Percentiles rank a stretch among this genome's conserved stretches.
phyloP scores from a whole-genome alignment of 2,113 vertebrate genomes.

The Ailuropoda melanoleuca region DNA sequence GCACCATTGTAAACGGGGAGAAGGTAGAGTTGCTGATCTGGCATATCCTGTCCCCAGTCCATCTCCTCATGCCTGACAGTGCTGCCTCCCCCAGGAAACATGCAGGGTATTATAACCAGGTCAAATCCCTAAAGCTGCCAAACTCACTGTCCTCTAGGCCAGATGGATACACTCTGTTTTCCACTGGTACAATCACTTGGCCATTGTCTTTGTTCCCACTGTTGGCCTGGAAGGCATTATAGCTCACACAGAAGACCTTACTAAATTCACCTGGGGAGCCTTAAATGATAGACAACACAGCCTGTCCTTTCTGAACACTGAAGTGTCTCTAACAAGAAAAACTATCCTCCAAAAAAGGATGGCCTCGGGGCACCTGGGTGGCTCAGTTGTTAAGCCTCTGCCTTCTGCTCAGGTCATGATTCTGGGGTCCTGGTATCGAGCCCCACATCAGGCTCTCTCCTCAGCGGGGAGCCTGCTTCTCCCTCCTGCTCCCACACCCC shows the following conservation, averaged over 20 bases:
- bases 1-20: not conserved
- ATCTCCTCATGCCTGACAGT: not conserved
- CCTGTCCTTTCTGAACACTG: no score
- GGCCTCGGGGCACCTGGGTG: not conserved
- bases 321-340: not conserved
- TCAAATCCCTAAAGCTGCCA: not conserved
- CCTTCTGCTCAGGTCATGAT: no score
- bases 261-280: not conserved
- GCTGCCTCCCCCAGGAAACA: not conserved
- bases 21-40: not conserved
- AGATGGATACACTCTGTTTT: not conserved
- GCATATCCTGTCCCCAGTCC: no score
- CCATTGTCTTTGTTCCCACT: not conserved
- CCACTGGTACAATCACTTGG: not conserved
- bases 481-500: no score
- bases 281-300: not conserved
- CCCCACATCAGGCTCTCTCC: no score
- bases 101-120: not conserved
- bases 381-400: no score
- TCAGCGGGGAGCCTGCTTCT: no score
- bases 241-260: not conserved
- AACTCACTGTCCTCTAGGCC: not conserved
- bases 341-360: not conserved
- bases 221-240: not conserved
- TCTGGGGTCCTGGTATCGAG: no score